Evolutionary conservation across 2,888 invertebrate genomes (phyloP).

Genomic region (Conus canariensis): DNA sequence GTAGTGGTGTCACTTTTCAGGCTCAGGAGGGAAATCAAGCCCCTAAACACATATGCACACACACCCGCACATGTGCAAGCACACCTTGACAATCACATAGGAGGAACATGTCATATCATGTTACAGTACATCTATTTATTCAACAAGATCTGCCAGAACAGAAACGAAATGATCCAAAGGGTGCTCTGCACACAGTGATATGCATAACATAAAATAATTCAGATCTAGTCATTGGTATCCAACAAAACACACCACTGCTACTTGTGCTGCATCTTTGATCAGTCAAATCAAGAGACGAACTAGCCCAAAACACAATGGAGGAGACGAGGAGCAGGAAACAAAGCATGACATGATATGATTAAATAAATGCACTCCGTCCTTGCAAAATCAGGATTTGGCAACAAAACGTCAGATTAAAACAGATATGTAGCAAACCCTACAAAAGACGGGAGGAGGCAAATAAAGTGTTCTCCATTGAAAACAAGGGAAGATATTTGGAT

Average conservation of each 20-base stretch:
- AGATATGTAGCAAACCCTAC: background rate
- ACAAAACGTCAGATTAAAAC: background rate
- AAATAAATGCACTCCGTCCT: background rate
- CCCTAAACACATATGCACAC: background rate
- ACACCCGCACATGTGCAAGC: background rate
- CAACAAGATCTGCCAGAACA: constrained; percentile 23
- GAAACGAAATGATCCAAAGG: constrained; percentile 7
- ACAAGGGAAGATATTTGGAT: background rate
- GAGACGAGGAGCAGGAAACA: too few relatives aligned
- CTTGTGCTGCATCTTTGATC: background rate
- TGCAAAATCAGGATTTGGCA: background rate
- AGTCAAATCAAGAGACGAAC: background rate
- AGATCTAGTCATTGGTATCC: constrained; percentile 1
- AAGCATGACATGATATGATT: background rate
- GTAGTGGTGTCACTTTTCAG: too few relatives aligned
- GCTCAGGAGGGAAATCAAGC: background rate
- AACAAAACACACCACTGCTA: background rate
- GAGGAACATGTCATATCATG: background rate
- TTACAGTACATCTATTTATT: constrained; percentile 32
- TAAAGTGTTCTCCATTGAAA: background rate
- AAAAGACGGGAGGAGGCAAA: background rate
- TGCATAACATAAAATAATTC: constrained; percentile 7
- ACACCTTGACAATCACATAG: background rate
- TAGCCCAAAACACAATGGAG: background rate
- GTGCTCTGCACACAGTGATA: constrained; percentile 29